phyloP scores from a whole-genome alignment of 2,797 vertebrate species.

The Poecilia gillii region DNA sequence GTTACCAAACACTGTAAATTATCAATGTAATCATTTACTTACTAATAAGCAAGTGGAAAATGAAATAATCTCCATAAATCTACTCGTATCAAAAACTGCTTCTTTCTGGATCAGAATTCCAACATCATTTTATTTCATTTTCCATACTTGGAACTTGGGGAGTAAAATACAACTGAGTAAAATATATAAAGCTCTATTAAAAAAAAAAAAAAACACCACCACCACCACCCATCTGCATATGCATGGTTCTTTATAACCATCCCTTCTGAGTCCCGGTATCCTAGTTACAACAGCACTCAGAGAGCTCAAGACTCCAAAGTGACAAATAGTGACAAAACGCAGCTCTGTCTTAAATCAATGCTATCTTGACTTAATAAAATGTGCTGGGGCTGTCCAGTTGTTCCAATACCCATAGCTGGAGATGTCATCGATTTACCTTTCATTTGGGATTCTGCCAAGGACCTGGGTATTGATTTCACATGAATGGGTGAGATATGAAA shows the following conservation, averaged over 20 bases:
- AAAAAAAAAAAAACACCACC: too few species aligned
- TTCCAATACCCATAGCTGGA: conserved; percentile 66
- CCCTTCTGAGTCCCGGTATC: not conserved
- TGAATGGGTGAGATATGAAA: conserved; percentile 65
- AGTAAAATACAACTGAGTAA: not conserved
- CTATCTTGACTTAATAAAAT: conserved; percentile 60
- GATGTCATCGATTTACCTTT: conserved; percentile 78
- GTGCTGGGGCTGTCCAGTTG: conserved; percentile 56
- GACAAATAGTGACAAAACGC: conserved; percentile 1
- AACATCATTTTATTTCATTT: not conserved
- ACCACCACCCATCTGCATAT: not conserved
- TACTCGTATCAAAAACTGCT: not conserved
- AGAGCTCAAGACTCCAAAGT: not conserved
- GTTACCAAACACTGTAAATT: not conserved
- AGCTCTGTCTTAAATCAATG: conserved; percentile 67
- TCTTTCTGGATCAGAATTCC: not conserved
- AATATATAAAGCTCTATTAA: not conserved
- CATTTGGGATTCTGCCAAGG: conserved; percentile 72
- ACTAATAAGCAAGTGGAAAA: not conserved
- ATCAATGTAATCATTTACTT: not conserved
- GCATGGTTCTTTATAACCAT: not conserved
- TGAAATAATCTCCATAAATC: not conserved
- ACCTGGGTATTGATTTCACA: conserved; percentile 73
- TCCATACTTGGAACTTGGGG: not conserved
- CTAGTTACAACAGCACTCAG: not conserved